These are phyloP conservation scores for Malurus melanocephalus DNA, from an alignment of 2,113 vertebrate genomes.

Conservation along the genomic window DNA sequence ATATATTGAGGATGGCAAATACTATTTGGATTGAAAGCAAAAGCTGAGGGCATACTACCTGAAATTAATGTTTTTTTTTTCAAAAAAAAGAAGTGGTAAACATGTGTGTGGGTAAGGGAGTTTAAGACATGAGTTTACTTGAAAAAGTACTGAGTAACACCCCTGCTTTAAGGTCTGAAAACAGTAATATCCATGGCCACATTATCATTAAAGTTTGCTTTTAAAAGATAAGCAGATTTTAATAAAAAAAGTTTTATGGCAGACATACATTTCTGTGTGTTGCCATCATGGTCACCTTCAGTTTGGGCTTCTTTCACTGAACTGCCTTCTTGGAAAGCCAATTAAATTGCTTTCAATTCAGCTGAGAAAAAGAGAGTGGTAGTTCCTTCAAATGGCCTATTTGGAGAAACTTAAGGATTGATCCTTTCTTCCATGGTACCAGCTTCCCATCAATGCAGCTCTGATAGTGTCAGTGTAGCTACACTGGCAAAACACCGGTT, in stretches of 20 bases:
- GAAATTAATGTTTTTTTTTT: not conserved
- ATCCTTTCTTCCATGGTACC: constrained; percentile 36
- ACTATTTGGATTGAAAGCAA: not conserved
- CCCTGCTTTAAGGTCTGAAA: not conserved
- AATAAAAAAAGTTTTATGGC: not conserved
- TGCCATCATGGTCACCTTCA: constrained; percentile 11
- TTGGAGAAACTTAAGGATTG: constrained; percentile 45
- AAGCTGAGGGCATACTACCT: not conserved
- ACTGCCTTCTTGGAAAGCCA: not conserved
- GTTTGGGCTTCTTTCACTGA: not conserved
- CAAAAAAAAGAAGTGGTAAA: not conserved
- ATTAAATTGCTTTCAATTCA: constrained; percentile 44
- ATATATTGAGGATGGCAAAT: not conserved
- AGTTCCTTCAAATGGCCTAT: constrained; percentile 6
- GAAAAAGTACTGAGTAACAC: not conserved
- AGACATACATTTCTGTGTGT: accelerated
- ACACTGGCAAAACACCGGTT: constrained; percentile 23
- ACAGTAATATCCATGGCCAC: not conserved
- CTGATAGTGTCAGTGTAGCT: constrained; percentile 33
- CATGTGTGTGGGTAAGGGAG: accelerated
- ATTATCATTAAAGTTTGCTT: not conserved
- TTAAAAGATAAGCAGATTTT: not conserved
- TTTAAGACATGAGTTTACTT: not conserved
- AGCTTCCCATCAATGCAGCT: constrained; percentile 27
- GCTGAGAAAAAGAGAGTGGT: constrained; percentile 8